Conservation (phyloP, 1,140 invertebrate genomes). For the Sitobion miscanthi region DNA sequence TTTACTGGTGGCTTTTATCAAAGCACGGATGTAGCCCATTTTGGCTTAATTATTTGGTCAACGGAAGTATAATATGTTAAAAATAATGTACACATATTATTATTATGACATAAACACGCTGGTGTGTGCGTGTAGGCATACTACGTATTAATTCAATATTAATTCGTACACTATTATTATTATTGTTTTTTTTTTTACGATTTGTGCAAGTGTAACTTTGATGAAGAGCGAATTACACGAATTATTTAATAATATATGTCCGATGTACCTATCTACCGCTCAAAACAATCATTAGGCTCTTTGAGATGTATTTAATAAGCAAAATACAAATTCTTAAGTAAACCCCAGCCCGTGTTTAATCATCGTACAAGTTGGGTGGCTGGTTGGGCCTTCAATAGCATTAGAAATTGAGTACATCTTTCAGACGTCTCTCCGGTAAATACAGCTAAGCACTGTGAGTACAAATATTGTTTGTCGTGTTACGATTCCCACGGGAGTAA, state of each 20-base stretch:
- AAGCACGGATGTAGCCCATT: background rate
- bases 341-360: background rate
- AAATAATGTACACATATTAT: background rate
- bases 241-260: background rate
- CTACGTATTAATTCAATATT: background rate
- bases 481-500: background rate
- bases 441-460: background rate
- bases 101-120: background rate
- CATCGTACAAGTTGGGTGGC: background rate
- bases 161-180: background rate
- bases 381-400: background rate
- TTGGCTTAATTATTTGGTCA: background rate
- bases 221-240: background rate
- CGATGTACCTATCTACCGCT: too few relatives aligned
- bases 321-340: background rate
- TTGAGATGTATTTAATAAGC: background rate
- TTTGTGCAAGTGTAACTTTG: background rate
- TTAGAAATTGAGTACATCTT: background rate
- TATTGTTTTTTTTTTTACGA: background rate
- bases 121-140: background rate
- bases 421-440: background rate
- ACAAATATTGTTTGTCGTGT: constrained; percentile 13
- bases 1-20: background rate
- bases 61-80: background rate
- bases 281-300: background rate